Evolutionary conservation across 2,797 vertebrate genomes (phyloP), one percentile per base, ranked within the genome.

Genomic region (Pteropus rufus): DNA sequence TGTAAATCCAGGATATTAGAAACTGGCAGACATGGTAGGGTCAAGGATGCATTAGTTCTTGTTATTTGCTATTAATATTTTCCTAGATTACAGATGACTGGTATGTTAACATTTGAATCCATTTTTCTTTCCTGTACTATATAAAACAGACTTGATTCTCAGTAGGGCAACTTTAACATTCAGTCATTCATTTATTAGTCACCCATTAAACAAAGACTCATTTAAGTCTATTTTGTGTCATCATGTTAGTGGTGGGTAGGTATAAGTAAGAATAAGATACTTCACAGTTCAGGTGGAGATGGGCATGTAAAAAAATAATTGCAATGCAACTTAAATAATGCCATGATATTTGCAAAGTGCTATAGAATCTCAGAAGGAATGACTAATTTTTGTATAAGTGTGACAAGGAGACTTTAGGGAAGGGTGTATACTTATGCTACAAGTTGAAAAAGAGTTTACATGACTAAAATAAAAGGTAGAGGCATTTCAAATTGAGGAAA

Each of bases 111-210:
- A 34, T 94, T 49, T 36, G 70, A 83, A 79, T 92, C 36, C 54
- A 70, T 86, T 86, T 52, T 83, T 94, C 52, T 84, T 76, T 76
- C 12, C 21, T 24, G 2, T 58, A 54, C 70, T 89, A 7, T 93
- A 56, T 89, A 56, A 92, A 93, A 64, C 44, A 82, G 44, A 76
- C 49, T 76, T 76, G 85, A 69, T 81, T 97, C 60, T 92, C 88
- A 77, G 10, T 44, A 75, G 58, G 75, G 31, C 29, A 90, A 54
- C 72, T 93, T 62, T 41, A 79, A 92, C 76, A 88, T 49, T 52
- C 44, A 76, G 29, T 19, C 73, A 83, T 70, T 75, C 26, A 73
- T 60, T 72, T 90, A 82, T 81, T 54, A 75, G 84, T 75, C 54
- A 64, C 67, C 75, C 60, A 75, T 75, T 64, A 95, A 75, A 73